Base-by-base conservation (phyloP, 2,888 invertebrate species). In the Oegoconia quadripuncta region DNA sequence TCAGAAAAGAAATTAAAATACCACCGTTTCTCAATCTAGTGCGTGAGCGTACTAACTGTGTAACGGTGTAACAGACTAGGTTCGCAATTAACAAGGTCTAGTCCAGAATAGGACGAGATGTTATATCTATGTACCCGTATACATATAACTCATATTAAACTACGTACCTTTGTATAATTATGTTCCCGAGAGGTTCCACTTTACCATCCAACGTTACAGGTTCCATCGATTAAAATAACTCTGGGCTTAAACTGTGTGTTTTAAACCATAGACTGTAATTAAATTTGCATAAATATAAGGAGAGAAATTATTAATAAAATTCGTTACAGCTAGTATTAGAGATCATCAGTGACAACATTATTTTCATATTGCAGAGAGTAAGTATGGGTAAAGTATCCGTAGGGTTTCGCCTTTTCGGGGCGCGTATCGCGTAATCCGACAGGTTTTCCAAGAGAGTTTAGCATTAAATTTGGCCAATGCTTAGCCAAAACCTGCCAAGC, bases 11-110 rank as follows among this genome's bases (percentile, higher is more conserved):
- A n/a, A n/a, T n/a, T n/a, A n/a, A n/a, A n/a, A n/a, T n/a, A n/a
- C n/a, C n/a, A n/a, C n/a, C n/a, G n/a, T n/a, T n/a, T n/a, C n/a
- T n/a, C n/a, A n/a, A n/a, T 26, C 48, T 22, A 27, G 54, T 50
- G 52, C 48, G 49, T 47, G 45, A 50, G 52, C 52, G 30, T 46
- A 55, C 50, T 59, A 58, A 63, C 51, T 57, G 46, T 44, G 48
- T 75, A 77, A 77, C 76, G 73, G 76, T 68, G 55, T 48, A 46
- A 44, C 55, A 48, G 52, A 54, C 64, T 59, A 47, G 64, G 46
- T 50, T 50, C 36, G 69, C 68, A 71, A 73, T 76, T 74, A 72
- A 72, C 73, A 64, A 62, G 70, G 56, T 64, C 71, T 68, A 59
- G 64, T 68, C 61, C 54, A 57, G 60, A 64, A 66, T 68, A 42